These are phyloP conservation scores for Clusia tigrina DNA, from an alignment of 2,888 invertebrate species.

Conservation along the genomic window DNA sequence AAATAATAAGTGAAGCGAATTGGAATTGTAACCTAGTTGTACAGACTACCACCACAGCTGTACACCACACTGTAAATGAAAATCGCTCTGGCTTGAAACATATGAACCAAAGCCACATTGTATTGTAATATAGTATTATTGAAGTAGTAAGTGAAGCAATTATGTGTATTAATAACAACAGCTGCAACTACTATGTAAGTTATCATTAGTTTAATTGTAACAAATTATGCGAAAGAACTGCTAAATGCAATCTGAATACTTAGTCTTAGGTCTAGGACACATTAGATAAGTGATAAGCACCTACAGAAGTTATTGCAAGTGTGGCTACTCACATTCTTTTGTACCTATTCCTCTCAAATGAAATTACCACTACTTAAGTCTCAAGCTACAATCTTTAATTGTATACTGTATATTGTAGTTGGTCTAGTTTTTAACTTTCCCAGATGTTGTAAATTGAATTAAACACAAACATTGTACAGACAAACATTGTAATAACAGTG, in stretches of 20 bases:
- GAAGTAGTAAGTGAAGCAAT: neutral
- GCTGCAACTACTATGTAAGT: neutral
- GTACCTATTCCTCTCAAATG: neutral
- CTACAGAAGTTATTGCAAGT: neutral
- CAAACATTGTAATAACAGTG: constrained; percentile 3
- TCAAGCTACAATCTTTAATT: neutral
- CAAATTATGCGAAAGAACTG: constrained; percentile 1
- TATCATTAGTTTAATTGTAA: neutral
- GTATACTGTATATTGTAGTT: no score
- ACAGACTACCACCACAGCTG: neutral
- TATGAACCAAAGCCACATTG: no score
- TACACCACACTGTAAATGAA: neutral
- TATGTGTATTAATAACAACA: neutral
- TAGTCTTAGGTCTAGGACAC: neutral
- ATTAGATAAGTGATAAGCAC: neutral
- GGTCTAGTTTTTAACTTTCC: neutral
- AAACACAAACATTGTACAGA: neutral
- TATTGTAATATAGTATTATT: no score
- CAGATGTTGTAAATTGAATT: neutral
- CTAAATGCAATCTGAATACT: constrained; percentile 5
- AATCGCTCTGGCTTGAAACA: neutral
- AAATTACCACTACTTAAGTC: neutral
- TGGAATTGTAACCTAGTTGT: neutral
- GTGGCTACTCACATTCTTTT: neutral
- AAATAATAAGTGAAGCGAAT: no score